Evolutionary conservation across 2,888 invertebrate genomes (phyloP).

Genomic region (Eupithecia abbreviata): DNA sequence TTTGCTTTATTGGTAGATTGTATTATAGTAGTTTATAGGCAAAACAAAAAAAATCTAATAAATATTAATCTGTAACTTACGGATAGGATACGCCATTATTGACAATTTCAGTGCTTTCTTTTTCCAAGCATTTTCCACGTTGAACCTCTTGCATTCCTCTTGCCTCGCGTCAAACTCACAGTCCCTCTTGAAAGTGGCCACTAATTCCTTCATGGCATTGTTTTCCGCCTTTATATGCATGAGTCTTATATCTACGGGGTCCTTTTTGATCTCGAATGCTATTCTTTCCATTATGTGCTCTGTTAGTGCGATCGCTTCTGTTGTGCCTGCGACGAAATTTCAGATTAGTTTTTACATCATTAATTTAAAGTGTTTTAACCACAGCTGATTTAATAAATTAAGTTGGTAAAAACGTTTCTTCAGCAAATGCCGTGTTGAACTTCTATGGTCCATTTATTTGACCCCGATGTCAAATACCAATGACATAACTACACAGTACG

Average conservation of each 20-base stretch:
- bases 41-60: too few species aligned
- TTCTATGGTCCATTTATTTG: background rate
- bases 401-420: too few species aligned
- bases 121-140: conserved; percentile 88
- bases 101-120: conserved; percentile 86
- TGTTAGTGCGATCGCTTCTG: conserved; percentile 83
- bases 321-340: conserved; percentile 64
- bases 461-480: background rate
- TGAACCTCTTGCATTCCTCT: conserved; percentile 81
- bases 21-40: too few species aligned
- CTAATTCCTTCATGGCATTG: conserved; percentile 71
- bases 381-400: background rate
- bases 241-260: conserved; percentile 84
- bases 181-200: conserved; percentile 83
- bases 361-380: background rate
- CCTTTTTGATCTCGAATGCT: conserved; percentile 79
- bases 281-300: conserved; percentile 89
- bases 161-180: conserved; percentile 82
- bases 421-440: background rate
- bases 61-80: conserved; percentile 27
- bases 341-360: too few species aligned
- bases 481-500: background rate
- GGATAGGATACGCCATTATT: conserved; percentile 86
- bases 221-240: conserved; percentile 75
- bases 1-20: too few species aligned